Evolutionary conservation across 2,113 vertebrate genomes (phyloP), one percentile per base, ranked within the genome.

Genomic region (Bos indicus): DNA sequence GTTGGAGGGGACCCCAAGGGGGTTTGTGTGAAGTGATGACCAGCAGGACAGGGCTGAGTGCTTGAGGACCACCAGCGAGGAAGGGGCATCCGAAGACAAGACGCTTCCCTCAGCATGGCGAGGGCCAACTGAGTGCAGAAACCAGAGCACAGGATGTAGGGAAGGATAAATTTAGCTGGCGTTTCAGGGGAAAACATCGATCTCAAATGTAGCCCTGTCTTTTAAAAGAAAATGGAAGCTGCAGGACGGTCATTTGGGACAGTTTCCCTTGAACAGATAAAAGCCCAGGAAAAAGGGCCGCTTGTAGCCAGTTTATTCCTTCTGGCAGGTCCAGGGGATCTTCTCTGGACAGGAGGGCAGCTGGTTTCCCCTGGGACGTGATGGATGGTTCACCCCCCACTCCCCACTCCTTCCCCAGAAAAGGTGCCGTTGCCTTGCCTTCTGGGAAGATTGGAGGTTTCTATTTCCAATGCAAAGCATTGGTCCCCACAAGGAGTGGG

Each of bases 131-230:
- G 40, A 14, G 59, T 12, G 9, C 43, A 40, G 57, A 88, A 60
- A 48, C 21, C 36, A n/a, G 57, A 23, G 80, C 51, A 46, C 88
- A 91, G 84, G 78, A 90, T 97, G 64, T 91, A 67, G 74, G 89
- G 91, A 89, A 94, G 52, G 96, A 94, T 98, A 97, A 95, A 98
- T 95, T 87, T 94, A 98, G 98, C 95, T 30, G 9, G 30, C 1
- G 9, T 92, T 97, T 85, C 96, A 97, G 96, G 97, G 94, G 67
- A 46, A 85, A 97, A 91, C 92, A 95, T 97, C 46, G 80, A 96
- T 95, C 97, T 98, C 97, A 92, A 62, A 91, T 91, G 92, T 36
- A 96, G 96, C 40, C 23, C 82, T 91, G 78, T 88, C 97, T 96
- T 95, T 94, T 93, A 96, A 94, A 97, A 90, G 94, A 91, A 96